Evolutionary conservation across 1,140 invertebrate genomes (phyloP).

Genomic region (Rhynchophorus ferrugineus): DNA sequence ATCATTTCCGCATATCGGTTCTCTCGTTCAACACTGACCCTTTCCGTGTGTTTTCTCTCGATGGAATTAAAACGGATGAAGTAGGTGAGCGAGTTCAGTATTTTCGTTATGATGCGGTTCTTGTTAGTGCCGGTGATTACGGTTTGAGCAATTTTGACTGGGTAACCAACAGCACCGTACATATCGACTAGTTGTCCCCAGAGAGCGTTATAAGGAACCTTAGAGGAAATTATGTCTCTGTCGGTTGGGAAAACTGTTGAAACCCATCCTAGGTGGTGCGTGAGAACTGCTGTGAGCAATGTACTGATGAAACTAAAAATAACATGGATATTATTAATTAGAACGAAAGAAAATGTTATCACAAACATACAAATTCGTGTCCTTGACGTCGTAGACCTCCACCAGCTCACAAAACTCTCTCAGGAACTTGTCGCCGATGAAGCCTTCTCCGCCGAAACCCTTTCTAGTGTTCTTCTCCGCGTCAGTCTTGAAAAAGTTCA

Average conservation of each 20-base stretch:
- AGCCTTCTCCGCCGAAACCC: neutral
- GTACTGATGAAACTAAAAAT: constrained; percentile 76
- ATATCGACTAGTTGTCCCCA: constrained; percentile 82
- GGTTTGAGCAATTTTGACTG: constrained; percentile 66
- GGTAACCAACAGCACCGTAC: constrained; percentile 72
- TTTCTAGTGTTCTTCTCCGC: neutral
- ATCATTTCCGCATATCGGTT: constrained; percentile 28
- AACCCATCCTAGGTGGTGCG: constrained; percentile 86
- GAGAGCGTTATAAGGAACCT: constrained; percentile 66
- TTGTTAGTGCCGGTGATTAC: constrained; percentile 67
- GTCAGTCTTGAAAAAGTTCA: constrained; percentile 18
- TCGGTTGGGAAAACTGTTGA: constrained; percentile 54
- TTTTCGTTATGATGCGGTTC: constrained; percentile 54
- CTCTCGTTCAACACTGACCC: constrained; percentile 27
- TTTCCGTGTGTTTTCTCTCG: constrained; percentile 35
- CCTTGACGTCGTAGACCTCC: constrained; percentile 60
- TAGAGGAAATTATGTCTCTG: constrained; percentile 26
- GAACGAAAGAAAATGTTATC: neutral
- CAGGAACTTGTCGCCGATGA: constrained; percentile 19
- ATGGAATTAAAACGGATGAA: constrained; percentile 74
- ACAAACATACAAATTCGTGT: constrained; percentile 73
- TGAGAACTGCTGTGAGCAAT: constrained; percentile 77
- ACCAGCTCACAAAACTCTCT: constrained; percentile 49
- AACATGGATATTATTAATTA: neutral
- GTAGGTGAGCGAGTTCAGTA: constrained; percentile 68